These are phyloP conservation scores for Ciconia boyciana DNA, from an alignment of 2,113 vertebrate genomes.

Conservation along the genomic window DNA sequence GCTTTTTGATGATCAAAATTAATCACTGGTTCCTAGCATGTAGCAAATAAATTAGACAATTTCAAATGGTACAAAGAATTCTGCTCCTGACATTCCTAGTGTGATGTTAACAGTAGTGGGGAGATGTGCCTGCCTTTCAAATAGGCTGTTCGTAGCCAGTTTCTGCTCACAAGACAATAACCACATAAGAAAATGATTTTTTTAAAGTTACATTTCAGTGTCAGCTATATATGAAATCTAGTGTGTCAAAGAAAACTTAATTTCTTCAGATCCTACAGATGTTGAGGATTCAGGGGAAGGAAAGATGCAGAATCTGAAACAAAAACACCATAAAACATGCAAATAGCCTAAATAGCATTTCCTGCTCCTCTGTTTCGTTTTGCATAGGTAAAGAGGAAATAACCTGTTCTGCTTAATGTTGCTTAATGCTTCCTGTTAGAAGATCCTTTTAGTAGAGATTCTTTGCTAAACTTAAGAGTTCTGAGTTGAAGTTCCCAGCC, in stretches of 20 bases:
- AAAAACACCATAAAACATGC: not conserved
- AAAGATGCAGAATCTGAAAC: not conserved
- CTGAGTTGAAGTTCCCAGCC: not conserved
- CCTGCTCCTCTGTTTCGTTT: not conserved
- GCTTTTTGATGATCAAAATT: conserved; percentile 39
- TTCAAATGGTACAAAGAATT: not conserved
- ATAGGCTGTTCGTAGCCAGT: not conserved
- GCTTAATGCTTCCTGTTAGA: not conserved
- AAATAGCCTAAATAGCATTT: not conserved
- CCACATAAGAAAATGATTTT: not conserved
- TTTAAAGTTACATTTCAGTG: not conserved
- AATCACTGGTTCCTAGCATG: not conserved
- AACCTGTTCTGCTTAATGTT: not conserved
- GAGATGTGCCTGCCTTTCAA: not conserved
- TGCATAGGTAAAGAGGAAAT: not conserved
- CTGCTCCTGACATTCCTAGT: not conserved
- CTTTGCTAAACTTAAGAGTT: not conserved
- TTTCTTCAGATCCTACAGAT: not conserved
- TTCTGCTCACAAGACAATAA: not conserved
- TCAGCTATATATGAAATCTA: not conserved
- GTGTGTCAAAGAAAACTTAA: not conserved
- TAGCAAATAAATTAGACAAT: not conserved
- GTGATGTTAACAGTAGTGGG: not conserved
- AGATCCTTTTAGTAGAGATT: not conserved
- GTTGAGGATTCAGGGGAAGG: not conserved